These are phyloP conservation scores for Hippocampus kuda DNA, from an alignment of 2,797 vertebrate genomes.

Conservation along the genomic window DNA sequence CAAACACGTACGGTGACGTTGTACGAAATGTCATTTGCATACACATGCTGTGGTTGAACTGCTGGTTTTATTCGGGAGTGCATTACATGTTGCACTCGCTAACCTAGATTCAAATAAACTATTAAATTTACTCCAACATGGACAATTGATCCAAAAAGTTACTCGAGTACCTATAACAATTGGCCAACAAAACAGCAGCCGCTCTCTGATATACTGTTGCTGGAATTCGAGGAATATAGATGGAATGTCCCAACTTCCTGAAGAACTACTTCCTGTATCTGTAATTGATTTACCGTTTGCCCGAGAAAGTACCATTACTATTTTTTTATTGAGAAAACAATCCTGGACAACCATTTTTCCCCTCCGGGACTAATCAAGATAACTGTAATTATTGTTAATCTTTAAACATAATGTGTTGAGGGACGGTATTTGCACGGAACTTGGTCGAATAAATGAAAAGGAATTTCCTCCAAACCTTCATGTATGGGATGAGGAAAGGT, in stretches of 20 bases:
- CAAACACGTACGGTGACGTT: too few relatives aligned
- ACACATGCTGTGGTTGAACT: too few relatives aligned
- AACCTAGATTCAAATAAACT: too few relatives aligned
- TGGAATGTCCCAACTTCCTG: neutral
- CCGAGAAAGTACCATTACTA: neutral
- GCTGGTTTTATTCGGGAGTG: too few relatives aligned
- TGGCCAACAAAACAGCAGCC: neutral
- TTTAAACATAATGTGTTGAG: neutral
- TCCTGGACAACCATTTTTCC: neutral
- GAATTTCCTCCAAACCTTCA: constrained; percentile 7
- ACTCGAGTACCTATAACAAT: too few relatives aligned
- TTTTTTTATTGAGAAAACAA: neutral
- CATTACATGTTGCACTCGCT: too few relatives aligned
- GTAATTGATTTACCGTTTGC: neutral
- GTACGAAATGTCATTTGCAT: too few relatives aligned
- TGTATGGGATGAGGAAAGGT: constrained; percentile 24
- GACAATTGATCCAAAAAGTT: too few relatives aligned
- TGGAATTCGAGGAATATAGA: neutral
- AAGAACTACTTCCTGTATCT: neutral
- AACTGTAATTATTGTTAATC: constrained; percentile 2
- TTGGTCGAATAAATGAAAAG: neutral
- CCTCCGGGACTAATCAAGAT: neutral
- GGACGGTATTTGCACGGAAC: neutral
- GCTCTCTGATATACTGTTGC: neutral
- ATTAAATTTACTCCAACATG: too few relatives aligned